Evolutionary conservation across 2,797 vertebrate species (phyloP).

Genomic region (Macrochelys suwanniensis): DNA sequence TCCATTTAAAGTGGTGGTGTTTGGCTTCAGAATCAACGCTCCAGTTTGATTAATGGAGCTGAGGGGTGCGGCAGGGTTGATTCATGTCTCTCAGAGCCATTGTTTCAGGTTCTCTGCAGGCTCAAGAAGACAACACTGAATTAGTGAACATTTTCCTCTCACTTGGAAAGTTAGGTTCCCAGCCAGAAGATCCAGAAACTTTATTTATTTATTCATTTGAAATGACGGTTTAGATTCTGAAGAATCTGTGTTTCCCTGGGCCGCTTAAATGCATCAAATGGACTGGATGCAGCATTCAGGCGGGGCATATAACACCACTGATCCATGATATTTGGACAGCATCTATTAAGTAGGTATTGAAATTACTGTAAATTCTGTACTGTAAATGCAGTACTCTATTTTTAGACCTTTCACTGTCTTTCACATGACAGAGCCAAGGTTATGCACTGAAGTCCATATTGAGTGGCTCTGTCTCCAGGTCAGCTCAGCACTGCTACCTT

Average conservation of each 20-base stretch:
- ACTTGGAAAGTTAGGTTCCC: background rate
- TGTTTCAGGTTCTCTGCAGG: background rate
- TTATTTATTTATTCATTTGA: background rate
- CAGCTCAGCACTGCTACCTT: background rate
- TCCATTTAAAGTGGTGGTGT: background rate
- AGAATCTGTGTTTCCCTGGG: background rate
- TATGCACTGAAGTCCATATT: accelerated
- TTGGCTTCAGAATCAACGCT: background rate
- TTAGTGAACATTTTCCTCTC: accelerated
- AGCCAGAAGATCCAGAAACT: background rate
- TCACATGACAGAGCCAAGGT: background rate
- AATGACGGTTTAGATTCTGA: background rate
- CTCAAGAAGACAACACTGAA: background rate
- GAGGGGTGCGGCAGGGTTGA: background rate
- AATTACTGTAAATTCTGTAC: background rate
- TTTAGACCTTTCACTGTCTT: background rate
- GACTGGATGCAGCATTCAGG: accelerated
- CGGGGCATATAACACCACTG: background rate
- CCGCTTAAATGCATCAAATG: background rate
- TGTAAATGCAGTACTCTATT: background rate
- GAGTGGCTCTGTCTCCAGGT: background rate
- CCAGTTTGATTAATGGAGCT: background rate
- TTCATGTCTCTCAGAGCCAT: accelerated
- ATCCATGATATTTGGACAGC: background rate
- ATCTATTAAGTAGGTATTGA: background rate